These are phyloP conservation scores for Uloborus diversus DNA, from an alignment of 1,140 invertebrate species.

Conservation along the genomic window DNA sequence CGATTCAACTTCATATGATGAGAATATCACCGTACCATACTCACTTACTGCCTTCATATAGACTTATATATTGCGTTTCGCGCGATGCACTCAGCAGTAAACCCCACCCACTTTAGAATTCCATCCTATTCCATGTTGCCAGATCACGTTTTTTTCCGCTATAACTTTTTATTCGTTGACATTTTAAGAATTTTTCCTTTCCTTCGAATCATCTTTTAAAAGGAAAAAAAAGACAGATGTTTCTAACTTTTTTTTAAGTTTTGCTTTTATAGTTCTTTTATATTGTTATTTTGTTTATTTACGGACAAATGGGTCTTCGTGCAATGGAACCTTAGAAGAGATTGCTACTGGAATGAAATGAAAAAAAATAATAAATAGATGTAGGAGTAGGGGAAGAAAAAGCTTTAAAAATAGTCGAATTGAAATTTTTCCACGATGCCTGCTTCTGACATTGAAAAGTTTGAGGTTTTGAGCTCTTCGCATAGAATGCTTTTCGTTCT, in stretches of 20 bases:
- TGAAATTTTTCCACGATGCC: conserved; percentile 33
- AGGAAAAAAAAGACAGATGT: conserved; percentile 41
- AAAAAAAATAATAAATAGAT: background rate
- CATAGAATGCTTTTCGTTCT: background rate
- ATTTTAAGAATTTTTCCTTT: conserved; percentile 33
- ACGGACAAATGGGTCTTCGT: conserved; percentile 37
- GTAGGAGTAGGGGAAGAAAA: background rate
- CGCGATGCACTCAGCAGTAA: conserved; percentile 17
- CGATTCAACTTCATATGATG: conserved; percentile 44
- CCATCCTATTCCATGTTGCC: conserved; percentile 15
- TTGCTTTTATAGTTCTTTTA: conserved; percentile 18
- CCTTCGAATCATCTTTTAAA: conserved; percentile 10
- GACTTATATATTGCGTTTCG: conserved; percentile 37
- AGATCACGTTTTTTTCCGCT: conserved; percentile 39
- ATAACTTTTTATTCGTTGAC: conserved; percentile 50
- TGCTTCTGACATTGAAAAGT: conserved; percentile 53
- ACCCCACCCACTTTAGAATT: background rate
- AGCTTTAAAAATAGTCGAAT: background rate
- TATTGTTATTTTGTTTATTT: conserved; percentile 44
- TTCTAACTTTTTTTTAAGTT: conserved; percentile 26
- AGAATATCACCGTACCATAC: conserved; percentile 12
- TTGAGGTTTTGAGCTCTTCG: conserved; percentile 4
- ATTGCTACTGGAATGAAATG: background rate
- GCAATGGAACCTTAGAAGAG: background rate
- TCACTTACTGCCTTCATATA: conserved; percentile 31